phyloP scores from a whole-genome alignment of 1,140 invertebrate species.

The Bombus vancouverensis region DNA sequence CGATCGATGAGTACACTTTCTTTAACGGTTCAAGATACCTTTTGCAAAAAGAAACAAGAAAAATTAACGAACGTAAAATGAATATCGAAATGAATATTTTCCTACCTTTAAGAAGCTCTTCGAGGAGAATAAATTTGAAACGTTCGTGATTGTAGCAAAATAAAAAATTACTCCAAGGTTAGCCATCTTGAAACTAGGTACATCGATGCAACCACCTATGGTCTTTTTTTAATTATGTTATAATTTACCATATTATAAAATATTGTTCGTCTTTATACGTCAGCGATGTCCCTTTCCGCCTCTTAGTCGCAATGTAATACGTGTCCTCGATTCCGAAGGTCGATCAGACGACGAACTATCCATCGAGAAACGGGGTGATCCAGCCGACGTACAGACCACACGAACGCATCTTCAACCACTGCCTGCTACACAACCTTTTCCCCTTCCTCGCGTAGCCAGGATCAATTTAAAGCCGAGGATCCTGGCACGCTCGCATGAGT shows the following conservation, averaged over 20 bases:
- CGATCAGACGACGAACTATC: slow-evolving; percentile 44
- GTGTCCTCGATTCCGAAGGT: slow-evolving; percentile 53
- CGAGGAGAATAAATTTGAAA: no score
- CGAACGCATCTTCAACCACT: slow-evolving; percentile 37
- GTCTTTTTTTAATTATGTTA: no score
- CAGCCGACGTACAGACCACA: slow-evolving; percentile 29
- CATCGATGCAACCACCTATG: neutral
- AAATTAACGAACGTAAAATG: no score
- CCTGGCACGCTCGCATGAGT: neutral
- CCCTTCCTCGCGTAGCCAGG: neutral
- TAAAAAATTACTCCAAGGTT: no score
- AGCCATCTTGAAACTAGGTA: no score
- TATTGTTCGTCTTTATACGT: slow-evolving; percentile 41
- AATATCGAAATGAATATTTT: no score
- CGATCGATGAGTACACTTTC: no score
- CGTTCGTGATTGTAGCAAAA: no score
- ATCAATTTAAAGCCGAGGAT: slow-evolving; percentile 37
- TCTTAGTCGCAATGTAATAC: slow-evolving; percentile 49
- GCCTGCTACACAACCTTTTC: neutral
- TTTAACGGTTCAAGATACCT: no score
- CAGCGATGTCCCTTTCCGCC: slow-evolving; percentile 60
- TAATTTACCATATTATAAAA: slow-evolving; percentile 14
- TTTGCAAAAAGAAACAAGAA: no score
- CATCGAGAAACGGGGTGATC: slow-evolving; percentile 42
- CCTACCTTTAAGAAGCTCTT: no score